phyloP scores from a whole-genome alignment of 2,113 vertebrate species.

The Lophura nycthemera region DNA sequence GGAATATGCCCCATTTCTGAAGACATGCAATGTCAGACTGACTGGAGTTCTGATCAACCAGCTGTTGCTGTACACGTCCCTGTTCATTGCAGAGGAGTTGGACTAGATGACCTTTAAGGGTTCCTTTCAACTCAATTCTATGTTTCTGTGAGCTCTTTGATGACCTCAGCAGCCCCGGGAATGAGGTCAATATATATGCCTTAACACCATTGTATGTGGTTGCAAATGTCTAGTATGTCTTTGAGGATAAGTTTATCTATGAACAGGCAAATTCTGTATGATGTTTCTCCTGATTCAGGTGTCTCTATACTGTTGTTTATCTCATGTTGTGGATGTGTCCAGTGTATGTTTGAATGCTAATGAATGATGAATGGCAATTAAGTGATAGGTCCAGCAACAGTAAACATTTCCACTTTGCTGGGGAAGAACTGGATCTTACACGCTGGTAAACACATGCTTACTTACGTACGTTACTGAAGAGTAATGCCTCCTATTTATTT shows the following conservation, averaged over 20 bases:
- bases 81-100: too few relatives aligned
- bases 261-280: background rate
- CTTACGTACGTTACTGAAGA: background rate
- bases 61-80: too few relatives aligned
- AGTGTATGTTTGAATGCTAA: background rate
- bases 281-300: background rate
- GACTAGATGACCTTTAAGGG: too few relatives aligned
- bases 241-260: background rate
- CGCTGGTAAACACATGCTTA: background rate
- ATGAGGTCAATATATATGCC: background rate
- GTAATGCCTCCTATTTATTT: background rate
- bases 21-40: too few relatives aligned
- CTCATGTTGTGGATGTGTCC: background rate
- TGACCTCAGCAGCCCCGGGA: background rate
- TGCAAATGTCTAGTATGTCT: background rate
- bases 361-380: accelerated
- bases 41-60: too few relatives aligned
- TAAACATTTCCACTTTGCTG: background rate
- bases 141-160: background rate
- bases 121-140: too few relatives aligned
- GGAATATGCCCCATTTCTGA: too few relatives aligned
- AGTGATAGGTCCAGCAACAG: background rate
- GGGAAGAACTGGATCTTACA: background rate
- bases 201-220: background rate
- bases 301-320: background rate